Base-by-base conservation (phyloP, 1,140 invertebrate species). In the Mactra quadrangularis region DNA sequence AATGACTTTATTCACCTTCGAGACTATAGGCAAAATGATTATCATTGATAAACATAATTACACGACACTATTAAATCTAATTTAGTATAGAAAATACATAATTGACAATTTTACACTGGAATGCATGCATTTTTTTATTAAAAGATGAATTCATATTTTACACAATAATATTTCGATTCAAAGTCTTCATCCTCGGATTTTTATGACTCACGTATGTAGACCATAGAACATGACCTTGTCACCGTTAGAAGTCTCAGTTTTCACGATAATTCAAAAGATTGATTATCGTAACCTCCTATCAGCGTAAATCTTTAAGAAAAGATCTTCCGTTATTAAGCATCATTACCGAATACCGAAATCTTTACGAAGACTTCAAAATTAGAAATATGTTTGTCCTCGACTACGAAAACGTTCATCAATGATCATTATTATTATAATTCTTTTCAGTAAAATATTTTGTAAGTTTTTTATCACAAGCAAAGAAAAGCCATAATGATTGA, bases 281-380 rank as follows among this genome's bases (percentile, higher is more conserved):
- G 41, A 68, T 68, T 41, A 17, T 41, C 35, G 41, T 31, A 17
- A 50, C 33, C 25, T 50, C 15, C 41, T 50, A 68, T 68, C 64
- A 22, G 22, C 31, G n/a, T 19, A 68, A 68, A 68, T 68, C 64
- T 68, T n/a, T n/a, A n/a, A n/a, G n/a, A n/a, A n/a, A n/a, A n/a
- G n/a, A n/a, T n/a, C n/a, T n/a, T n/a, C 7, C 41, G 27, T 22
- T 68, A 68, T 68, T 68, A 68, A 68, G 64, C 64, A 68, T 68
- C 64, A 68, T 68, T 68, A 68, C 41, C 45, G 47, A 68, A 68
- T 68, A 68, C 41, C 45, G 47, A 68, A 68, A 47, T 68, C 64
- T 68, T 68, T 31, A 50, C 45, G n/a, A 68, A 47, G 64, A 68
- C 64, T 41, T 41, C 15, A 41, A 41, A 41, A n/a, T n/a, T n/a